Evolutionary conservation across 1,140 invertebrate genomes (phyloP), one percentile per base, ranked within the genome.

Genomic region (Manduca sexta): DNA sequence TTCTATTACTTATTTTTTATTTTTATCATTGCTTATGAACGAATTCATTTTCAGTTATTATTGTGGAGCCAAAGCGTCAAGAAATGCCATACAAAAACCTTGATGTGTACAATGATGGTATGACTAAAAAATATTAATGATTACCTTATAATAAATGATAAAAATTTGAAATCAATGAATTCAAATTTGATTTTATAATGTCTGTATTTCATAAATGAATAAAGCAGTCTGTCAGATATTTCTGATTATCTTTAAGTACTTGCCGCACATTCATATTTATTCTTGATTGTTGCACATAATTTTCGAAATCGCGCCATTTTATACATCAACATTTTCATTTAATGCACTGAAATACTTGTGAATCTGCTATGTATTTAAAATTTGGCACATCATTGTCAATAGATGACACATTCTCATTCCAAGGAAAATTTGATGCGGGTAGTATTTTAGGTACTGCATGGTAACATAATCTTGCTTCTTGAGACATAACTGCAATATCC

Each of bases 401-500:
- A 15, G 37, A 3, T 43, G 17, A n/a, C 45, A 37, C 16, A 14
- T 51, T 13, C 12, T 66, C 48, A 53, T 88, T 80, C 90, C 91
- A 93, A 12, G 84, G 72, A 21, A 69, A 47, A 11, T 56, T 54
- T 13, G 74, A 34, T 2, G 81, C 52, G 49, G 85, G 65, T 35
- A 96, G 62, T 59, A 97, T 93, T 80, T 90, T 91, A 16, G 95
- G 95, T 1, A 97, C 90, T 8, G 93, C 94, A 81, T 97, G 95
- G 80, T 96, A 96, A 43, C 90, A 91, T 1, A 94, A 77, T 45
- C 95, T 86, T 1, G 93, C 92, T 64, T 89, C 82, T 52, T 90
- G 90, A 5, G 92, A 92, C 95, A 97, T 97, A 0, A 97, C 73
- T 3, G 95, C 60, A 49, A 96, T 86, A 85, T 97, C 95, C 95